phyloP scores from a whole-genome alignment of 2,888 invertebrate species.

The Fragum whitleyi region DNA sequence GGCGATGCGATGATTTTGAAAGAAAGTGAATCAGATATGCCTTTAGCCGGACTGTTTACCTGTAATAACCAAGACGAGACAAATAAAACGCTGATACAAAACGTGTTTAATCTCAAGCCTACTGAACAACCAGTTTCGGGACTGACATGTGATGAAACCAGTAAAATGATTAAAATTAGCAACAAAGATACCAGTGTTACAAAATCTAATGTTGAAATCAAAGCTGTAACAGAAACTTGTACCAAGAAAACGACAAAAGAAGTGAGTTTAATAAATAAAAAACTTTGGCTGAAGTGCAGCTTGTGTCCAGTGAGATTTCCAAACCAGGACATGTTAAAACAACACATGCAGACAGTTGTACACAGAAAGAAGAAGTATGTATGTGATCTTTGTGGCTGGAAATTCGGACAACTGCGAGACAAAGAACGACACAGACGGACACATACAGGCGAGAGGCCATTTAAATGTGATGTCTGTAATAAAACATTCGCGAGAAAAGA shows the following conservation, averaged over 20 bases:
- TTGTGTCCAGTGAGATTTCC: slow-evolving; percentile 52
- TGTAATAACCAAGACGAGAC: slow-evolving; percentile 38
- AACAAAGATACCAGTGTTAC: not conserved
- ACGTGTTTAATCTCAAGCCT: slow-evolving; percentile 45
- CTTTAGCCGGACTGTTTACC: slow-evolving; percentile 34
- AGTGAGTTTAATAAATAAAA: slow-evolving; percentile 41
- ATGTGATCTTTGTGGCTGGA: slow-evolving; percentile 58
- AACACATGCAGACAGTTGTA: slow-evolving; percentile 44
- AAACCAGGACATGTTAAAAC: slow-evolving; percentile 38
- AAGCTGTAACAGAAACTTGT: not conserved
- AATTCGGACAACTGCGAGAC: slow-evolving; percentile 52
- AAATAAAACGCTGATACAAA: slow-evolving; percentile 37
- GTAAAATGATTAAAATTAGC: not conserved
- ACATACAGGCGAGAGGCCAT: slow-evolving; percentile 56
- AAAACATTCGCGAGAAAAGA: slow-evolving; percentile 55
- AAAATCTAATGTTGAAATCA: not conserved
- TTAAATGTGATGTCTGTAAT: slow-evolving; percentile 53
- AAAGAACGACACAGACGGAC: slow-evolving; percentile 52
- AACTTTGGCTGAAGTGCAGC: slow-evolving; percentile 50
- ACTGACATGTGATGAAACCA: not conserved
- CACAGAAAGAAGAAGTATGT: slow-evolving; percentile 49
- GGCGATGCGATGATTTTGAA: slow-evolving; percentile 49
- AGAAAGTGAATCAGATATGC: slow-evolving; percentile 45
- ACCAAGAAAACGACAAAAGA: slow-evolving; percentile 35
- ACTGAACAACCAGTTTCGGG: not conserved